Base-by-base conservation (phyloP, 2,888 invertebrate species). In the Amphimallon solstitiale region DNA sequence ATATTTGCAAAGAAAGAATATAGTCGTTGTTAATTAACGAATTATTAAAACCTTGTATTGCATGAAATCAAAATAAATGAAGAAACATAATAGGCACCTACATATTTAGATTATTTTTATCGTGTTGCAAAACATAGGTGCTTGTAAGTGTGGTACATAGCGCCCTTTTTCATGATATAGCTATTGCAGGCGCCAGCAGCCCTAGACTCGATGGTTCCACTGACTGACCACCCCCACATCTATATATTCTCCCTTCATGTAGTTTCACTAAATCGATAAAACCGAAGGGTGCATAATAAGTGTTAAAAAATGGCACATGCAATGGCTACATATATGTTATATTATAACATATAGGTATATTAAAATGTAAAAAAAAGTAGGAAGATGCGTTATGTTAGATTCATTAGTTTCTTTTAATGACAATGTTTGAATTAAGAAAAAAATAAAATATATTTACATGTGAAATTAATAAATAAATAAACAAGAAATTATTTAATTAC, bases 201-300 rank as follows among this genome's bases (percentile, higher is more conserved):
- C 59, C 63, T 54, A 63, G 49, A 62, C 61, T 62, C 56, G 60
- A 45, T 65, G 65, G 69, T 69, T 67, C 67, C 69, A 62, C 65
- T 67, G 69, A 65, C 65, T 69, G 69, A 69, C 67, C 69, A 69
- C 69, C 69, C 67, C 69, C 67, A 65, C 63, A 51, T 54, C 52
- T 59, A 60, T 60, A 21, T 38, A 23, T 19, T 43, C 61, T 62
- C 64, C 66, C 63, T 61, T 49, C 64, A 15, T 56, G 19, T 51
- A 60, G 12, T 60, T 63, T 23, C 48, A 60, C 38, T 40, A 38
- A 43, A 59, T 51, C 56, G 49, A 63, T 63, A 61, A 51, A 61
- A 34, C 14, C 34, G 66, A 51, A 52, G 63, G 64, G 60, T 61
- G 61, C 51, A 61, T 59, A 59, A 59, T 43, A 23, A 40, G 29